phyloP scores from a whole-genome alignment of 2,888 invertebrate genomes.

The Spodoptera exigua region DNA sequence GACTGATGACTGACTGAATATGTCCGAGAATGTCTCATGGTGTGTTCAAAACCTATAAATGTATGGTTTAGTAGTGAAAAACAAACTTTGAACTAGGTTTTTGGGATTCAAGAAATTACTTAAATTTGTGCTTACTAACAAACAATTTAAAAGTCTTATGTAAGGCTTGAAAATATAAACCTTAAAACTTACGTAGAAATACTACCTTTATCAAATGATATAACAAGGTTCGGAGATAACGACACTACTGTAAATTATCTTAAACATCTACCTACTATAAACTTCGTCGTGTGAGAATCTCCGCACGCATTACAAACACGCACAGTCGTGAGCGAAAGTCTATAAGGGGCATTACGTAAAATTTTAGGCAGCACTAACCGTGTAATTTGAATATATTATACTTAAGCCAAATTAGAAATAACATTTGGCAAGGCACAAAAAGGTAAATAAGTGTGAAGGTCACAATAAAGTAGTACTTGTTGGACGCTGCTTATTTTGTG shows the following conservation, averaged over 20 bases:
- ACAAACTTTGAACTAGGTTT: no score
- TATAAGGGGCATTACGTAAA: conserved; percentile 70
- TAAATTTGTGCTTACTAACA: no score
- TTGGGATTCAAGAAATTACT: no score
- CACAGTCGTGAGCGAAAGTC: conserved; percentile 81
- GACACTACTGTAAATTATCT: conserved; percentile 50
- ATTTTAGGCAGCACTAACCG: conserved; percentile 48
- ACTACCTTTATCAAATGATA: conserved; percentile 22
- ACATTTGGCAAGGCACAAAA: conserved; percentile 28
- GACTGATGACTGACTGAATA: conserved; percentile 45
- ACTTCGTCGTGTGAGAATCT: conserved; percentile 76
- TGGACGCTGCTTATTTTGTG: conserved; percentile 14
- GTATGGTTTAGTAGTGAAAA: conserved; percentile 11
- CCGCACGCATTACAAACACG: conserved; percentile 75
- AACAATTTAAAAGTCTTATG: background rate
- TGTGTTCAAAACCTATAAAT: conserved; percentile 26
- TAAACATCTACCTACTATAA: conserved; percentile 58
- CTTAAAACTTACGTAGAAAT: conserved; percentile 10
- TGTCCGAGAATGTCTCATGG: conserved; percentile 34
- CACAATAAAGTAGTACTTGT: conserved; percentile 12
- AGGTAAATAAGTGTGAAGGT: conserved; percentile 42
- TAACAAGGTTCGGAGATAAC: conserved; percentile 43
- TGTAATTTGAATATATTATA: conserved; percentile 55
- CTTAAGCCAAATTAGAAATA: conserved; percentile 38
- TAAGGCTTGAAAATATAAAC: background rate